phyloP scores from a whole-genome alignment of 2,888 invertebrate genomes.

The Rhingia campestris region DNA sequence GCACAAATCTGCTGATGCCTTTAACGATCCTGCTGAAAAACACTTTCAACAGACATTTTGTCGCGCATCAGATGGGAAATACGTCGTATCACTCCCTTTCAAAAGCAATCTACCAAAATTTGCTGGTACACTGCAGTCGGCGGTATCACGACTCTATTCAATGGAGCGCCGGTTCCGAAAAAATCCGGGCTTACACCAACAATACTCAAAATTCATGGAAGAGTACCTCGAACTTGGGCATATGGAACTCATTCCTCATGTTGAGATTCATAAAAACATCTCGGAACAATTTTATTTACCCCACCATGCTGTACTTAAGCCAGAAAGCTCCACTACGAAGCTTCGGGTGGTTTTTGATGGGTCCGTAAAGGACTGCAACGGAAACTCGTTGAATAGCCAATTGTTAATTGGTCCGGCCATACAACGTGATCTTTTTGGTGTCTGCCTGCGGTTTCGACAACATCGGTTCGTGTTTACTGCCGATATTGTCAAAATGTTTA shows the following conservation, averaged over 20 bases:
- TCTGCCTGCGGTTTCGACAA: slow-evolving; percentile 54
- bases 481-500: slow-evolving; percentile 54
- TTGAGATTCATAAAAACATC: neutral
- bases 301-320: too few relatives aligned
- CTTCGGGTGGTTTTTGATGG: too few relatives aligned
- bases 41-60: slow-evolving; percentile 22
- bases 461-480: slow-evolving; percentile 63
- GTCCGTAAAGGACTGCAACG: too few relatives aligned
- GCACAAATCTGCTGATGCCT: slow-evolving; percentile 43
- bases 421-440: too few relatives aligned
- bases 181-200: slow-evolving; percentile 11
- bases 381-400: too few relatives aligned
- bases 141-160: slow-evolving; percentile 5
- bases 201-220: slow-evolving; percentile 19
- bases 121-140: slow-evolving; percentile 14
- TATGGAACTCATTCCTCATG: slow-evolving; percentile 13
- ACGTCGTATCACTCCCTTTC: slow-evolving; percentile 43
- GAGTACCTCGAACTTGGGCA: slow-evolving; percentile 39
- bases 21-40: slow-evolving; percentile 40
- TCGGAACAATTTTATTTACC: too few relatives aligned
- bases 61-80: slow-evolving; percentile 37
- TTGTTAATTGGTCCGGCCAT: too few relatives aligned
- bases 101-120: slow-evolving; percentile 17
- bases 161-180: slow-evolving; percentile 36
- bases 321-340: too few relatives aligned